Evolutionary conservation across 30 jellyfish, hydroid and myxozoan genomes (phyloP).

Genomic region (Phacellophora camtschatica): DNA sequence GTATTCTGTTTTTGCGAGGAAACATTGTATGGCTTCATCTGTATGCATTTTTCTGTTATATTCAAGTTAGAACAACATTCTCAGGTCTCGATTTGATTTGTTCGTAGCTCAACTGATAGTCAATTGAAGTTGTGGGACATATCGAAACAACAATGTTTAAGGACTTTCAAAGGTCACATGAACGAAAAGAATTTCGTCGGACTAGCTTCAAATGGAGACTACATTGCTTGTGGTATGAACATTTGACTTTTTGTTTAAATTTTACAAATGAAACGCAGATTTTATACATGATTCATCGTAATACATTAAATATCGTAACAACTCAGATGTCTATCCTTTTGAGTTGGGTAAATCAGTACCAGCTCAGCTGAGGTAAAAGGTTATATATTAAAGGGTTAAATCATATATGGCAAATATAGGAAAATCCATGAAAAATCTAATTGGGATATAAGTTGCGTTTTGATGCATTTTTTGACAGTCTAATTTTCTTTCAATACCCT

Average conservation of each 20-base stretch:
- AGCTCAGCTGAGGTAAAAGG: too few relatives aligned
- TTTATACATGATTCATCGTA: too few relatives aligned
- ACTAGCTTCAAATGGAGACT: conserved; percentile 93
- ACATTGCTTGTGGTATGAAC: conserved; percentile 96
- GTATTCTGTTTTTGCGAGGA: not conserved
- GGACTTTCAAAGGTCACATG: conserved; percentile 91
- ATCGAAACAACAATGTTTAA: conserved; percentile 77
- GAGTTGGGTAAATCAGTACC: too few relatives aligned
- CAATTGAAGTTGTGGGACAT: conserved; percentile 94
- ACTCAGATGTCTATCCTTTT: too few relatives aligned
- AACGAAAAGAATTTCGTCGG: conserved; percentile 97
- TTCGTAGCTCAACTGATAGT: conserved; percentile 88
- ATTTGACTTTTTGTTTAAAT: too few relatives aligned
- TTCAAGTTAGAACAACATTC: not conserved
- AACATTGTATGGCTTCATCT: not conserved
- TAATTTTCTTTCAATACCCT: not conserved
- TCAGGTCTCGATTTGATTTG: not conserved
- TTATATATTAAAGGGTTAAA: too few relatives aligned
- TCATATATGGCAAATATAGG: too few relatives aligned
- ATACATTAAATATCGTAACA: too few relatives aligned
- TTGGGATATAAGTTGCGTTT: not conserved
- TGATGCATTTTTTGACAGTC: not conserved
- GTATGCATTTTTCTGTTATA: not conserved
- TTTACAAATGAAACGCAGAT: too few relatives aligned
- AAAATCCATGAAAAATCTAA: not conserved